These are phyloP conservation scores for Stenodera caucasica DNA, from an alignment of 2,888 invertebrate species.

Conservation along the genomic window DNA sequence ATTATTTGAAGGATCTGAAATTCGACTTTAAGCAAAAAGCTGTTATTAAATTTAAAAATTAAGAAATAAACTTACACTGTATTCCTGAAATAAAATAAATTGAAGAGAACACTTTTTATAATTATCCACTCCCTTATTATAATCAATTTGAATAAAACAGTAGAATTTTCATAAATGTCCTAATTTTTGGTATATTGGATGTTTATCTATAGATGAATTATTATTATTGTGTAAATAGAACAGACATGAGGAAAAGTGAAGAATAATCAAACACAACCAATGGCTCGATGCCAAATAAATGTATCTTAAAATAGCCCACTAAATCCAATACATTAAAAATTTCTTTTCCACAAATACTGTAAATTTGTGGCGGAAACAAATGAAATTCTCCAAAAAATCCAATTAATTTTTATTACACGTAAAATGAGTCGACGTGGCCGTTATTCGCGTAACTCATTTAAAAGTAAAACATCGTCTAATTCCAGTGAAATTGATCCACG, in stretches of 20 bases:
- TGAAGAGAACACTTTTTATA: no score
- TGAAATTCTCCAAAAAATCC: not conserved
- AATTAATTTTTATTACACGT: not conserved
- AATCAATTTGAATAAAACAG: no score
- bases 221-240: not conserved
- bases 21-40: not conserved
- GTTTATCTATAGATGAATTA: no score
- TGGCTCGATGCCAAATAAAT: not conserved
- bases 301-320: not conserved
- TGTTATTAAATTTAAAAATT: not conserved
- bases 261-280: conserved; percentile 4
- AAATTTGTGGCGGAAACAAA: not conserved
- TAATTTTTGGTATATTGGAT: no score
- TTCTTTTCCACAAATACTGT: not conserved
- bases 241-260: not conserved
- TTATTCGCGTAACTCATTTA: conserved; percentile 37
- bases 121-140: no score
- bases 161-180: no score
- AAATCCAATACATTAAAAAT: not conserved
- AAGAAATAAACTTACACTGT: not conserved
- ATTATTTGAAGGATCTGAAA: not conserved
- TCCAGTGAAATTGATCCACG: conserved; percentile 66
- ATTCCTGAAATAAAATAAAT: no score
- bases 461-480: conserved; percentile 65
- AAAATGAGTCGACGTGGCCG: conserved; percentile 23